Conservation (phyloP, 2,113 vertebrate species). For the Petroica traversi region DNA sequence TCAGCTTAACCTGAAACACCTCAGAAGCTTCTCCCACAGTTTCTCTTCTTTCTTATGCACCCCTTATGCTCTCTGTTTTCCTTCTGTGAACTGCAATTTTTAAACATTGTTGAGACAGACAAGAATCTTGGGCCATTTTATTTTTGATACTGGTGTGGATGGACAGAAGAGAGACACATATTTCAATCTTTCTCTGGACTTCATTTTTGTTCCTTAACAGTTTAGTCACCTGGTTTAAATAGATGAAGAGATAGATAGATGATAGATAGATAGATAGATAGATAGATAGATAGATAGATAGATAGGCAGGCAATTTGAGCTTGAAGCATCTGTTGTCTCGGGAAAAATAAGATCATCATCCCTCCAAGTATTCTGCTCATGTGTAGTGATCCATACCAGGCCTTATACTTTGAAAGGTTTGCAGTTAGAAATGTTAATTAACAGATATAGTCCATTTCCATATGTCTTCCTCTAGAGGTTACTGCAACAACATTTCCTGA, state of each 20-base stretch:
- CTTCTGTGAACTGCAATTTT: neutral
- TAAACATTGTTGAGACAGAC: neutral
- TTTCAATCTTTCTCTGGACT: neutral
- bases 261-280: too few relatives aligned
- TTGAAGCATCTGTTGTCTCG: neutral
- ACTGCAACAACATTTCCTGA: constrained; percentile 17
- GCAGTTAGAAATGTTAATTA: constrained; percentile 18
- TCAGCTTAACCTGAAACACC: neutral
- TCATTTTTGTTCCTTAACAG: neutral
- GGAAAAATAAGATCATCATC: neutral
- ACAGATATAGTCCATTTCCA: constrained; percentile 30
- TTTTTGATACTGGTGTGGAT: neutral
- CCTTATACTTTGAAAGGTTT: neutral
- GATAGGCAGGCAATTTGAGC: neutral
- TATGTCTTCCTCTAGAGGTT: constrained; percentile 63
- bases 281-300: too few relatives aligned
- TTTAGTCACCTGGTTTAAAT: neutral
- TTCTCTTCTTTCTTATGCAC: neutral
- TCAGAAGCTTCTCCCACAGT: neutral
- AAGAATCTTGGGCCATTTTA: neutral
- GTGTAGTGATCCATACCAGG: neutral
- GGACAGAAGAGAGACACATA: neutral
- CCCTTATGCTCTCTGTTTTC: neutral
- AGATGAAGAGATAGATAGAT: neutral
- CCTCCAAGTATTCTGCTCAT: constrained; percentile 1